A percentile compares a stretch with the other conserved stretches of the same genome.
Evolutionary conservation across 2,797 vertebrate genomes (phyloP).

Genomic region (Monodelphis domestica): DNA sequence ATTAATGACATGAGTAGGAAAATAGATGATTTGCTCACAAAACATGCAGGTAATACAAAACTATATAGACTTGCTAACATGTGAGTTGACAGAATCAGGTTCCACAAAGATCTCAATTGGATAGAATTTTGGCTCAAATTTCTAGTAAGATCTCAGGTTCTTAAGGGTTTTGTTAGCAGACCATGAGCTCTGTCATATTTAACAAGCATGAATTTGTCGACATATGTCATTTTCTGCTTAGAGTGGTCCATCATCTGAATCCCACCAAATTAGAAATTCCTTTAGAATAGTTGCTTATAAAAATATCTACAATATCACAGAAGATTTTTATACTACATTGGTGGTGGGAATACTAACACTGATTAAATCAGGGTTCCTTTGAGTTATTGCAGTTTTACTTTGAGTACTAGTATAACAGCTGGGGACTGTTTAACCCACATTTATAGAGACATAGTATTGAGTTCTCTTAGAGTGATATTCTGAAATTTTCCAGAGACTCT

Average conservation of each 20-base stretch:
- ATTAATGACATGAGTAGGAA: neutral
- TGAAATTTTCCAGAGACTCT: neutral
- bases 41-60: neutral
- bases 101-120: neutral
- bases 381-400: neutral
- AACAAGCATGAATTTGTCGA: neutral
- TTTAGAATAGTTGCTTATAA: neutral
- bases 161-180: neutral
- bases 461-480: neutral
- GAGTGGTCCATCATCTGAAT: neutral
- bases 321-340: neutral
- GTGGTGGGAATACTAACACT: neutral
- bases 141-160: neutral
- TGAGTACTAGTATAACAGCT: neutral
- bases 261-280: neutral
- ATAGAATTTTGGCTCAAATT: neutral
- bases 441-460: neutral
- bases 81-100: neutral
- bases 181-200: neutral
- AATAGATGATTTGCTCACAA: neutral
- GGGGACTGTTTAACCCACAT: neutral
- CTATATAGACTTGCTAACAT: neutral
- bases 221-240: neutral
- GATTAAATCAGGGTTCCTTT: neutral
- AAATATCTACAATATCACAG: neutral